These are phyloP conservation scores for Penaeus chinensis DNA, from an alignment of 1,140 invertebrate genomes.

Conservation along the genomic window DNA sequence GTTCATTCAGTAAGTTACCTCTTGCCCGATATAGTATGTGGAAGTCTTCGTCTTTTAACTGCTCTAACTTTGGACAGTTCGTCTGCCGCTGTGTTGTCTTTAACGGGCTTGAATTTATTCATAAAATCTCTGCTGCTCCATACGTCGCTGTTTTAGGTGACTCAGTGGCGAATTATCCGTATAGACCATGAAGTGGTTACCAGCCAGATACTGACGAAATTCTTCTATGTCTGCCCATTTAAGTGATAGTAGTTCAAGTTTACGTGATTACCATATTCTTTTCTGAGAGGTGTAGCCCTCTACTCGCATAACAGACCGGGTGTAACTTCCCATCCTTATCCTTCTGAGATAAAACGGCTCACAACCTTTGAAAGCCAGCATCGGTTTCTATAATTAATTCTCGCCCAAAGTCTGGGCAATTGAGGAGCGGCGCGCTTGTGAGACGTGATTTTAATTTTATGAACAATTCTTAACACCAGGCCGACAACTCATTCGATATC, in stretches of 20 bases:
- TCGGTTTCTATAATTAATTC: slow-evolving; percentile 15
- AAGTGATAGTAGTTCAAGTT: slow-evolving; percentile 13
- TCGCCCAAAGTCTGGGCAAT: neutral
- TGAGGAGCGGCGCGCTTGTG: neutral
- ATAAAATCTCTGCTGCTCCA: no score
- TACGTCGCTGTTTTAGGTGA: no score
- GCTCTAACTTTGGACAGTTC: no score
- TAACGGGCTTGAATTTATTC: no score
- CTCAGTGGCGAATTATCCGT: slow-evolving; percentile 7
- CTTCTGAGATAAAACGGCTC: neutral
- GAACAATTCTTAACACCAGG: neutral
- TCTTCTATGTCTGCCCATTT: no score
- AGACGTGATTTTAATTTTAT: slow-evolving; percentile 9
- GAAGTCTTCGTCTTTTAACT: no score
- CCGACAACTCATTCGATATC: neutral
- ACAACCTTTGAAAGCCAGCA: slow-evolving; percentile 35
- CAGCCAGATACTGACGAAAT: no score
- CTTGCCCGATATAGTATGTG: no score
- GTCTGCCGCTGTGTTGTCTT: no score
- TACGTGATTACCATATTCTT: slow-evolving; percentile 24
- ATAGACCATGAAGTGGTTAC: no score
- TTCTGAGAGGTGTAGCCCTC: neutral
- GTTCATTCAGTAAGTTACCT: no score
- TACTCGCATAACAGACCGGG: slow-evolving; percentile 28
- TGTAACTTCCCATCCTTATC: slow-evolving; percentile 11